These are phyloP conservation scores for Jordanella pulchra DNA, from an alignment of 2,797 vertebrate genomes.

Conservation along the genomic window DNA sequence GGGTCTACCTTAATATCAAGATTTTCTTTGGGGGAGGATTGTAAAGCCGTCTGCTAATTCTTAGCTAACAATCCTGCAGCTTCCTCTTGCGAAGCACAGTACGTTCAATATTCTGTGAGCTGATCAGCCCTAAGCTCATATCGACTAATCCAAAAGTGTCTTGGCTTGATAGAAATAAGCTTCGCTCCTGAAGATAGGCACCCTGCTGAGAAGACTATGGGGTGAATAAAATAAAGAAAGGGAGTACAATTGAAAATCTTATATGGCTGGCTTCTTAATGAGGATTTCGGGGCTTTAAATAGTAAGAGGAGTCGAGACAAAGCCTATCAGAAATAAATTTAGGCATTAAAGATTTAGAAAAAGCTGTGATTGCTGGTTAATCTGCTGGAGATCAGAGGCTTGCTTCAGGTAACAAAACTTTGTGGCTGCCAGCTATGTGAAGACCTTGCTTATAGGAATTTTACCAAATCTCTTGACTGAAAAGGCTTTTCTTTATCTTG, in stretches of 20 bases:
- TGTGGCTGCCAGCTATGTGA: conserved; percentile 35
- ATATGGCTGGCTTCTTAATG: conserved; percentile 63
- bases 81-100: conserved; percentile 29
- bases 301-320: conserved; percentile 71
- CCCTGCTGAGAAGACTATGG: conserved; percentile 48
- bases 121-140: conserved; percentile 68
- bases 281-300: conserved; percentile 71
- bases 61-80: conserved; percentile 38
- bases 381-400: conserved; percentile 65
- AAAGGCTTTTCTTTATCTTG: conserved; percentile 42
- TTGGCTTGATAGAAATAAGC: conserved; percentile 46
- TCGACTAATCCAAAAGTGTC: conserved; percentile 57
- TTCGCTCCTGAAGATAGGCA: conserved; percentile 44
- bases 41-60: conserved; percentile 20
- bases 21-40: conserved; percentile 23
- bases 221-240: conserved; percentile 17
- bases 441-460: conserved; percentile 29
- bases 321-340: conserved; percentile 68
- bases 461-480: conserved; percentile 21
- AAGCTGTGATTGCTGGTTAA: conserved; percentile 59
- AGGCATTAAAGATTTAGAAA: conserved; percentile 65
- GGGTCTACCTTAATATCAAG: conserved; percentile 30
- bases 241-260: conserved; percentile 46
- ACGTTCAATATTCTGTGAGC: conserved; percentile 50
- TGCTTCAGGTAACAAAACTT: conserved; percentile 55